A percentile compares a stretch with the other conserved stretches of the same genome.
Conservation (phyloP, 2,888 invertebrate species). For the Ophioninae sp. region DNA sequence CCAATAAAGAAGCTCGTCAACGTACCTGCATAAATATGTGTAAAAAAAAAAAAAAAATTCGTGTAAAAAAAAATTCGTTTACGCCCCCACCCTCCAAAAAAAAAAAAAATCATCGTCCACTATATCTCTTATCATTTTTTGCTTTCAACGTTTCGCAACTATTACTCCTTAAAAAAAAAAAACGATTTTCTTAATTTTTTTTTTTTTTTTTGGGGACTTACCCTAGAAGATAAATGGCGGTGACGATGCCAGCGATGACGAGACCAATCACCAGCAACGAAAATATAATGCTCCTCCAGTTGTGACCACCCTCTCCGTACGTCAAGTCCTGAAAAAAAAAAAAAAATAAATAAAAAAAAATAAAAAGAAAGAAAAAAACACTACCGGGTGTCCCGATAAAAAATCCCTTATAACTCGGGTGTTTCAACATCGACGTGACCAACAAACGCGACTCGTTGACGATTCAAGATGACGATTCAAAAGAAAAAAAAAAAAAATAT, state of each 20-base stretch:
- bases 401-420: background rate
- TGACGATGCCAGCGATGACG: constrained; percentile 93
- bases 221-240: constrained; percentile 94
- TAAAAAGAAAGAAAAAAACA: constrained; percentile 16
- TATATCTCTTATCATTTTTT: background rate
- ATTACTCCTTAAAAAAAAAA: too few relatives aligned
- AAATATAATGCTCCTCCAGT: constrained; percentile 94
- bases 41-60: background rate
- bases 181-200: too few relatives aligned
- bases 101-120: background rate
- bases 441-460: background rate
- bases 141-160: background rate
- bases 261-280: constrained; percentile 93
- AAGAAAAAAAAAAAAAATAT: too few relatives aligned
- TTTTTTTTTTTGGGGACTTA: constrained; percentile 76
- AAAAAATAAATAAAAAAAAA: constrained; percentile 1
- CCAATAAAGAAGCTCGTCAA: constrained; percentile 94
- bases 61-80: background rate
- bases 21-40: constrained; percentile 84
- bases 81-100: too few relatives aligned
- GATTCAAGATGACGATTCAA: too few relatives aligned
- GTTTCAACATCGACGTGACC: background rate
- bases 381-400: background rate
- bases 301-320: constrained; percentile 91
- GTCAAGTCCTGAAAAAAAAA: constrained; percentile 86